These are phyloP conservation scores for Miltochrista miniata DNA, from an alignment of 2,888 invertebrate genomes.

Conservation along the genomic window DNA sequence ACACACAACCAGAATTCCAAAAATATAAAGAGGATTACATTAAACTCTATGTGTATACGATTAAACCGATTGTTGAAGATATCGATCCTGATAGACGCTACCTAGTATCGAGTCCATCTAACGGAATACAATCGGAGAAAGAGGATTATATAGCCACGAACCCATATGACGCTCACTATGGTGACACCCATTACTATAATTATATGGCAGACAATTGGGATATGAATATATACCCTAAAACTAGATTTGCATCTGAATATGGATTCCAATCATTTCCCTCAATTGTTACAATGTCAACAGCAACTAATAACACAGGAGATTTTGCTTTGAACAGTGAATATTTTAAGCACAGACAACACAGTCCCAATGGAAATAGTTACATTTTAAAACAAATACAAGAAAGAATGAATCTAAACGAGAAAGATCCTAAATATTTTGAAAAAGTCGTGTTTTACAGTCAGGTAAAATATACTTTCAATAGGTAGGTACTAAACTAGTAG, in stretches of 20 bases:
- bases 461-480: constrained; percentile 71
- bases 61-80: constrained; percentile 85
- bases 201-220: constrained; percentile 93
- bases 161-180: constrained; percentile 91
- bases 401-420: constrained; percentile 85
- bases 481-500: not conserved
- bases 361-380: constrained; percentile 87
- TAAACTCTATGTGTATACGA: constrained; percentile 91
- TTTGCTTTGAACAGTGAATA: constrained; percentile 83
- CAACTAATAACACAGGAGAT: constrained; percentile 78
- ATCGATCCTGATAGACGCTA: constrained; percentile 87
- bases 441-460: constrained; percentile 93
- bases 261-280: constrained; percentile 96
- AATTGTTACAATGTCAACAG: constrained; percentile 85
- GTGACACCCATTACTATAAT: constrained; percentile 97
- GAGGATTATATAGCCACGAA: constrained; percentile 91
- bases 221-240: constrained; percentile 88
- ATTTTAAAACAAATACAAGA: constrained; percentile 84
- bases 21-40: constrained; percentile 90
- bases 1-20: constrained; percentile 73
- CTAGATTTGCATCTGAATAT: constrained; percentile 97
- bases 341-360: constrained; percentile 93
- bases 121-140: constrained; percentile 88
- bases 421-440: constrained; percentile 82
- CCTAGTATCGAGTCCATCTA: constrained; percentile 95